Percentiles rank a stretch among this genome's conserved stretches.
These are phyloP conservation scores for Himalopsyche phryganea DNA, from an alignment of 1,140 invertebrate genomes.

Conservation along the genomic window DNA sequence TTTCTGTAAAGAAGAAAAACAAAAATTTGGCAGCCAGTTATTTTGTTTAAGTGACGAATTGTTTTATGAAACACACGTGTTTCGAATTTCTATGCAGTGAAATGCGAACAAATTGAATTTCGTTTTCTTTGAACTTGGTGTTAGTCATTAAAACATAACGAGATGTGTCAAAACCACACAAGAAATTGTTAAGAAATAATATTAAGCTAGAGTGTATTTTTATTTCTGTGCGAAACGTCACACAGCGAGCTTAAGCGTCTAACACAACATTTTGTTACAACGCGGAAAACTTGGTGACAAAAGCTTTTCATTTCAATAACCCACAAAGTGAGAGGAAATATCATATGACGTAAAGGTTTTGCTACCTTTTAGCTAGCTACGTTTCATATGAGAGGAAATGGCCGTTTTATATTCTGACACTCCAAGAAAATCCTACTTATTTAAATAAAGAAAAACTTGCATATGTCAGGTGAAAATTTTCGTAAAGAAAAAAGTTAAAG, in stretches of 20 bases:
- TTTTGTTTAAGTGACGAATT: no score
- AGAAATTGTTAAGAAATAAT: conserved; percentile 17
- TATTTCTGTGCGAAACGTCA: conserved; percentile 3
- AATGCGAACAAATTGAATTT: no score
- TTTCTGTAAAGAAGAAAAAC: no score
- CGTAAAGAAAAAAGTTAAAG: no score
- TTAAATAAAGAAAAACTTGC: neutral
- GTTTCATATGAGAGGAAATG: neutral
- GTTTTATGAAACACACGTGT: no score
- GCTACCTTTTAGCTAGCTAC: neutral
- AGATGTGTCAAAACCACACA: conserved; percentile 18
- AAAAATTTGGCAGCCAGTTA: no score
- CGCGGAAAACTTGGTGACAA: conserved; percentile 1
- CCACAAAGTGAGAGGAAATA: conserved; percentile 19
- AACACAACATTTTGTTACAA: neutral
- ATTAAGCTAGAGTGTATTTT: conserved; percentile 14
- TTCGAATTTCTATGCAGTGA: no score
- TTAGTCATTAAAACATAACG: neutral
- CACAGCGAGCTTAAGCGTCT: conserved; percentile 8
- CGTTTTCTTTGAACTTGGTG: no score
- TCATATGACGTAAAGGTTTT: conserved; percentile 2
- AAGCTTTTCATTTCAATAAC: conserved; percentile 12
- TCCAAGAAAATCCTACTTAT: conserved; percentile 1
- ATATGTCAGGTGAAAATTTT: no score
- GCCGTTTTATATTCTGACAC: neutral